Conservation (phyloP, 2,113 vertebrate species). For the Boulengeromyrus knoepffleri region DNA sequence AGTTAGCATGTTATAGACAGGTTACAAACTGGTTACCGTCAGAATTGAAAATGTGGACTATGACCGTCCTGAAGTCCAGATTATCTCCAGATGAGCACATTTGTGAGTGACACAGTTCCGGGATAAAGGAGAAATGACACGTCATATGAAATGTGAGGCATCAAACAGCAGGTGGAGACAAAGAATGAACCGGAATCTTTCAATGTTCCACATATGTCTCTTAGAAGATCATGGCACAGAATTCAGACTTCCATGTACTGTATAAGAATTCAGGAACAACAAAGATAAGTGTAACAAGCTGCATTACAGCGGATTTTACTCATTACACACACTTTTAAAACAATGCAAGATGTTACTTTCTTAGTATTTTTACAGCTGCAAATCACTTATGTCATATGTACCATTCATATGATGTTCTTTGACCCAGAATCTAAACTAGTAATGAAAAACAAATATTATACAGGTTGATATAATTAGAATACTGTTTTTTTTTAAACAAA, state of each 20-base stretch:
- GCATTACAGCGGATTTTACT: not conserved
- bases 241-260: not conserved
- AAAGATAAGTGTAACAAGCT: not conserved
- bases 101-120: not conserved
- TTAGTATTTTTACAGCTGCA: not conserved
- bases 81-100: not conserved
- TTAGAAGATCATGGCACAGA: not conserved
- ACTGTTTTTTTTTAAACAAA: not conserved
- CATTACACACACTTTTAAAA: not conserved
- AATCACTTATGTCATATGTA: not conserved
- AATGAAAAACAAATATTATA: not conserved
- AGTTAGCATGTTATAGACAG: not conserved
- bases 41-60: not conserved
- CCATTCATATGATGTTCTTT: not conserved
- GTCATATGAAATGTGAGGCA: not conserved
- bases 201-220: not conserved
- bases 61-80: not conserved
- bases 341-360: not conserved
- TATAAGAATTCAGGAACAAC: not conserved
- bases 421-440: not conserved
- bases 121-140: not conserved
- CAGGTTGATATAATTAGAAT: not conserved
- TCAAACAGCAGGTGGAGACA: slow-evolving; percentile 15
- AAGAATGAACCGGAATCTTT: not conserved
- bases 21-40: not conserved